phyloP scores from a whole-genome alignment of 2,113 vertebrate species.

The Laterallus jamaicensis region DNA sequence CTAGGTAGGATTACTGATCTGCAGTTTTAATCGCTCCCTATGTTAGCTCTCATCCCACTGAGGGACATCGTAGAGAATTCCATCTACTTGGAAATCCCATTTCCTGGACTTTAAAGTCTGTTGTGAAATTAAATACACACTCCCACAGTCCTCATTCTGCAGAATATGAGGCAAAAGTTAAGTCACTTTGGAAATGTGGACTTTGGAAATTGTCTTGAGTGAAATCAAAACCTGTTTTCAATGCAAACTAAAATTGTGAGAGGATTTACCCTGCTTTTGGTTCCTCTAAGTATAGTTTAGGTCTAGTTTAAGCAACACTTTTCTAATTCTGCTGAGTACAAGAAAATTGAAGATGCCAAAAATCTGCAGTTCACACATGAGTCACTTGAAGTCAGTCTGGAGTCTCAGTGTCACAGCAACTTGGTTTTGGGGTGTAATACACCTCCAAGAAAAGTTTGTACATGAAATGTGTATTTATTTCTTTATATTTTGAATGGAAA shows the following conservation, averaged over 20 bases:
- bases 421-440: not conserved
- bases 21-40: not conserved
- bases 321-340: not conserved
- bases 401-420: not conserved
- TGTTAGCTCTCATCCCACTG: not conserved
- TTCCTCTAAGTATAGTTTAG: not conserved
- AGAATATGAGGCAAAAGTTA: not conserved
- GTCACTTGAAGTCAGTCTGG: not conserved
- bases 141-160: not conserved
- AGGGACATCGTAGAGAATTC: not conserved
- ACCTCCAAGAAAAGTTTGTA: not conserved
- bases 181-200: not conserved
- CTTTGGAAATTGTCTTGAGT: not conserved
- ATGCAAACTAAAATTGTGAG: not conserved
- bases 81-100: not conserved
- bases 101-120: not conserved
- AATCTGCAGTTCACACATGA: not conserved
- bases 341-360: not conserved
- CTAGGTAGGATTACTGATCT: not conserved
- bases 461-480: not conserved
- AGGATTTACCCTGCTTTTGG: not conserved
- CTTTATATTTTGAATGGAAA: not conserved
- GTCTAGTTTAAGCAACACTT: not conserved
- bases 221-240: not conserved
- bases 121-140: not conserved